phyloP scores from a whole-genome alignment of 1,140 invertebrate species.

The Radopholus similis region DNA sequence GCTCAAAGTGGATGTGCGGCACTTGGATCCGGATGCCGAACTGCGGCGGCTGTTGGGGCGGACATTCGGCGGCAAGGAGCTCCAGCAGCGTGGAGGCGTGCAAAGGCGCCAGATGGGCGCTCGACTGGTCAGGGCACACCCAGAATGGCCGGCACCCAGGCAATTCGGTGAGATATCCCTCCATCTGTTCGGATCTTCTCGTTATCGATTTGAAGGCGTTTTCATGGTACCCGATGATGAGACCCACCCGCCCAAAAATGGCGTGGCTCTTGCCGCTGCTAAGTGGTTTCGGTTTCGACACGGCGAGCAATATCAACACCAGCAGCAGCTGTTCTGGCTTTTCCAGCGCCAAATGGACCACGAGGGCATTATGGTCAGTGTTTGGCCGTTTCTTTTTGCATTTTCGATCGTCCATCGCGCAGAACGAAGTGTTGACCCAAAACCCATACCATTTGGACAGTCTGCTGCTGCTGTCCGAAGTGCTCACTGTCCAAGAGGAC shows the following conservation, averaged over 20 bases:
- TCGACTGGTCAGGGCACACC: slow-evolving; percentile 15
- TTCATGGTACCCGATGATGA: not conserved
- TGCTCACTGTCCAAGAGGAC: slow-evolving; percentile 32
- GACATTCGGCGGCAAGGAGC: slow-evolving; percentile 19
- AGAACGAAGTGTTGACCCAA: slow-evolving; percentile 29
- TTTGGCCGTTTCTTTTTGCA: not conserved
- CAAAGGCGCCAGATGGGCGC: slow-evolving; percentile 5
- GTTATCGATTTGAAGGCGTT: slow-evolving; percentile 1
- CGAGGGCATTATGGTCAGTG: slow-evolving; percentile 24
- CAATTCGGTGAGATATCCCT: slow-evolving; percentile 17
- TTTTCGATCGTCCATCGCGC: slow-evolving; percentile 21
- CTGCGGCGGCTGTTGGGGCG: slow-evolving; percentile 26
- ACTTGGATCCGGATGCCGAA: slow-evolving; percentile 23
- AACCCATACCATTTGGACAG: slow-evolving; percentile 44
- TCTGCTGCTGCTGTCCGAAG: slow-evolving; percentile 33
- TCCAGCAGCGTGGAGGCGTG: slow-evolving; percentile 7
- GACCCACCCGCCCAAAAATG: not conserved
- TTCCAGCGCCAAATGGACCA: slow-evolving; percentile 21
- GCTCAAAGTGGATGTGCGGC: not conserved
- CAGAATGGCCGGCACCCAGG: slow-evolving; percentile 15
- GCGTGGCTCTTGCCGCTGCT: not conserved
- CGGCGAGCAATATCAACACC: slow-evolving; percentile 15
- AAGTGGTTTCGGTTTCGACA: slow-evolving; percentile 35
- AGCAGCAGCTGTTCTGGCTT: slow-evolving; percentile 34
- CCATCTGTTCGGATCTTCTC: not conserved